A percentile compares a stretch with the other conserved stretches of the same genome.
phyloP scores from a whole-genome alignment of 2,797 vertebrate genomes.

The Chaetodon trifasciatus region DNA sequence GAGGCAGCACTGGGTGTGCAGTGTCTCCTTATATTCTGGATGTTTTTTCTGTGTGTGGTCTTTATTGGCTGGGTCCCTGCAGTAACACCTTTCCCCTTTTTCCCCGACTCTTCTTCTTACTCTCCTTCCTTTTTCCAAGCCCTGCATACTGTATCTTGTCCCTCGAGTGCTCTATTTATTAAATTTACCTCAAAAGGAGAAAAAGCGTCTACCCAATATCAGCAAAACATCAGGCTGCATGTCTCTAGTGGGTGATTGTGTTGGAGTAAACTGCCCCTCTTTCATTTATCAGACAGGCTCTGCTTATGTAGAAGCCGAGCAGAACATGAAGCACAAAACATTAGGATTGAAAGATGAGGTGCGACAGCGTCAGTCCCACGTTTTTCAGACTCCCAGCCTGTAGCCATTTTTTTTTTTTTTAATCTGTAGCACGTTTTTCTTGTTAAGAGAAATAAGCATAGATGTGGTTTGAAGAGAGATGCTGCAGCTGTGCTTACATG shows the following conservation, averaged over 20 bases:
- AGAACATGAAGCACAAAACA: constrained; percentile 36
- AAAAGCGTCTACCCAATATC: constrained; percentile 18
- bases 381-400: constrained; percentile 32
- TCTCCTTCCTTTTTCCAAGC: constrained; percentile 25
- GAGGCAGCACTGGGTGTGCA: constrained; percentile 49
- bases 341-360: constrained; percentile 55
- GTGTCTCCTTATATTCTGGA: constrained; percentile 38
- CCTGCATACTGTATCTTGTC: constrained; percentile 37
- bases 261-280: constrained; percentile 30
- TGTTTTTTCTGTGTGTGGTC: constrained; percentile 20
- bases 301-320: constrained; percentile 52
- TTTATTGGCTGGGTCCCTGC: constrained; percentile 42
- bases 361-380: constrained; percentile 19
- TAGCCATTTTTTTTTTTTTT: constrained; percentile 43
- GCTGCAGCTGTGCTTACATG: constrained; percentile 11
- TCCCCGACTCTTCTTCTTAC: background rate
- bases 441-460: constrained; percentile 18
- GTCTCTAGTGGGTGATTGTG: constrained; percentile 37
- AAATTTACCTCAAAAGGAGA: constrained; percentile 44
- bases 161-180: constrained; percentile 60
- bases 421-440: constrained; percentile 15
- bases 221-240: constrained; percentile 37
- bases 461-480: constrained; percentile 33
- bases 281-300: constrained; percentile 58
- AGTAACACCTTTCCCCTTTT: constrained; percentile 5